Evolutionary conservation across 2,797 vertebrate species (phyloP).

Genomic region (Peromyscus attwateri): DNA sequence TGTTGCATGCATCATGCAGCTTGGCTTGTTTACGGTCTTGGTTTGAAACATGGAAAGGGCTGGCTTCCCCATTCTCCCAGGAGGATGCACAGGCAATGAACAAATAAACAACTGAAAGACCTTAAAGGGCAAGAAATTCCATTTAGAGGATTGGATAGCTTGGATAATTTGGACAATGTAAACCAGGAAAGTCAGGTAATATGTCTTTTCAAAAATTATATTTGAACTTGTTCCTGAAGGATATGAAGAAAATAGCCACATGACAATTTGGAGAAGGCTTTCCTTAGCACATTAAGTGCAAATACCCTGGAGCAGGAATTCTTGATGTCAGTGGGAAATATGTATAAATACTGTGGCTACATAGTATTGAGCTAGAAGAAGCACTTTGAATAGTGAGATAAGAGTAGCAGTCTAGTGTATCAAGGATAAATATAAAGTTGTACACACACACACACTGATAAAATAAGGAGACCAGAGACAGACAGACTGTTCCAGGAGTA

Average conservation of each 20-base stretch:
- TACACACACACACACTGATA: neutral
- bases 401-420: neutral
- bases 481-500: neutral
- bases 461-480: neutral
- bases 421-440: neutral
- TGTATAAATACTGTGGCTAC: neutral
- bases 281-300: neutral
- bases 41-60: neutral
- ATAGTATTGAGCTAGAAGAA: neutral
- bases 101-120: neutral
- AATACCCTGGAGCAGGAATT: neutral
- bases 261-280: neutral
- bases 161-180: neutral
- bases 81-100: too few species aligned
- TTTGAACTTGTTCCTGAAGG: conserved; percentile 24
- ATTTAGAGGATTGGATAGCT: neutral
- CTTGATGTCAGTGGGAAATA: neutral
- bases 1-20: neutral
- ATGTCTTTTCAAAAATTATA: neutral
- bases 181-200: neutral
- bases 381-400: neutral
- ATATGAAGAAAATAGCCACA: neutral
- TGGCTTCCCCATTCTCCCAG: neutral
- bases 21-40: neutral
- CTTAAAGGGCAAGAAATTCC: neutral